A percentile compares a stretch with the other conserved stretches of the same genome.
phyloP scores from a whole-genome alignment of 2,113 vertebrate genomes.

The Brachyhypopomus gauderio region DNA sequence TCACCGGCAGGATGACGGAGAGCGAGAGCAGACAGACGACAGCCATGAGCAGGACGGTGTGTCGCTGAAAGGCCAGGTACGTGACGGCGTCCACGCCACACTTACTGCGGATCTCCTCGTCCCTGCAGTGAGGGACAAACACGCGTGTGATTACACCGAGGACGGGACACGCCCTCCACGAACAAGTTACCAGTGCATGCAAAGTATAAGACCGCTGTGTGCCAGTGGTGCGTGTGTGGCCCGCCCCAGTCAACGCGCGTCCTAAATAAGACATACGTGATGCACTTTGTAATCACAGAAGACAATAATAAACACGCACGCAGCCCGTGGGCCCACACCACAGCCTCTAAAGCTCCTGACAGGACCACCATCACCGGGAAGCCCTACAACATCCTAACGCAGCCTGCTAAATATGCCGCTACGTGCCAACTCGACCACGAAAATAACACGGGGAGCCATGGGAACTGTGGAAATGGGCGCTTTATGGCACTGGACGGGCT shows the following conservation, averaged over 20 bases:
- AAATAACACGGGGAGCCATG: conserved; percentile 73
- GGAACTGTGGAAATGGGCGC: conserved; percentile 61
- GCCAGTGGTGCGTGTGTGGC: conserved; percentile 2
- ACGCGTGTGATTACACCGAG: neutral
- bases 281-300: conserved; percentile 11
- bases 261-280: conserved; percentile 15
- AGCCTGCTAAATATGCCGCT: conserved; percentile 65
- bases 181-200: neutral
- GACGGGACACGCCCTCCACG: neutral
- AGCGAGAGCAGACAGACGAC: conserved; percentile 90
- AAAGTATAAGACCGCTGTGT: neutral
- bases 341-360: conserved; percentile 50
- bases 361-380: conserved; percentile 58
- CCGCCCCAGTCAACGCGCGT: neutral
- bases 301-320: conserved; percentile 31
- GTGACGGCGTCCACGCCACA: conserved; percentile 91
- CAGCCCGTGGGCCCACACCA: conserved; percentile 61
- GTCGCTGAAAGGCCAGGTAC: conserved; percentile 95
- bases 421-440: conserved; percentile 60
- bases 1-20: conserved; percentile 90
- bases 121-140: conserved; percentile 70
- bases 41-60: conserved; percentile 86
- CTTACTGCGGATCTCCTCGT: conserved; percentile 91
- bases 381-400: conserved; percentile 44
- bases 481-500: conserved; percentile 61